Conservation (phyloP, 2,888 invertebrate species). For the Carpatolechia fugitivella region DNA sequence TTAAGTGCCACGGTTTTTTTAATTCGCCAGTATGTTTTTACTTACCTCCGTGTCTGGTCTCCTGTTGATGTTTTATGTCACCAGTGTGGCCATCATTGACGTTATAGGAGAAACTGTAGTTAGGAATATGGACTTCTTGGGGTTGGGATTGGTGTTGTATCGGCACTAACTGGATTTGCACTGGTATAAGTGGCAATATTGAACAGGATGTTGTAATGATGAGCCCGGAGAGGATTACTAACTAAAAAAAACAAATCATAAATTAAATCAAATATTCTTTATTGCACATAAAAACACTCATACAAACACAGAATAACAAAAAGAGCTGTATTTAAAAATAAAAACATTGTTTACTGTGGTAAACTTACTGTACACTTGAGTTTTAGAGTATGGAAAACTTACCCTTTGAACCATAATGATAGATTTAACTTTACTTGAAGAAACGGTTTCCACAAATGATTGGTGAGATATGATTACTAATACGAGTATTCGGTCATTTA, state of each 20-base stretch:
- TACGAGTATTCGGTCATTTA: conserved; percentile 49
- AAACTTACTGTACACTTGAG: too few relatives aligned
- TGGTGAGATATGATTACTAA: conserved; percentile 45
- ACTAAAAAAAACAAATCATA: conserved; percentile 30
- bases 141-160: conserved; percentile 13
- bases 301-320: too few relatives aligned
- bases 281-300: too few relatives aligned
- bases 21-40: neutral
- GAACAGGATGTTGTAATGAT: conserved; percentile 56
- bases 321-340: too few relatives aligned
- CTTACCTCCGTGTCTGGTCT: conserved; percentile 43
- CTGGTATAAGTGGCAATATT: conserved; percentile 49
- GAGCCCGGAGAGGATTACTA: conserved; percentile 41
- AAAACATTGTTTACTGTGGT: too few relatives aligned
- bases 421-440: conserved; percentile 19
- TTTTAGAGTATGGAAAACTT: conserved; percentile 17
- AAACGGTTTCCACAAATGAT: conserved; percentile 20
- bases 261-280: too few relatives aligned
- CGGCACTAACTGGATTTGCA: conserved; percentile 27
- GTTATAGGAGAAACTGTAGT: conserved; percentile 77
- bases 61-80: conserved; percentile 76
- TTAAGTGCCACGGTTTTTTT: too few relatives aligned
- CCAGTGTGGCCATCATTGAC: conserved; percentile 76
- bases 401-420: conserved; percentile 53
- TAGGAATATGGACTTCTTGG: conserved; percentile 38